These are phyloP conservation scores for Epizoanthus rinbou DNA, from an alignment of 92 coral and sea anemone species.

Conservation along the genomic window DNA sequence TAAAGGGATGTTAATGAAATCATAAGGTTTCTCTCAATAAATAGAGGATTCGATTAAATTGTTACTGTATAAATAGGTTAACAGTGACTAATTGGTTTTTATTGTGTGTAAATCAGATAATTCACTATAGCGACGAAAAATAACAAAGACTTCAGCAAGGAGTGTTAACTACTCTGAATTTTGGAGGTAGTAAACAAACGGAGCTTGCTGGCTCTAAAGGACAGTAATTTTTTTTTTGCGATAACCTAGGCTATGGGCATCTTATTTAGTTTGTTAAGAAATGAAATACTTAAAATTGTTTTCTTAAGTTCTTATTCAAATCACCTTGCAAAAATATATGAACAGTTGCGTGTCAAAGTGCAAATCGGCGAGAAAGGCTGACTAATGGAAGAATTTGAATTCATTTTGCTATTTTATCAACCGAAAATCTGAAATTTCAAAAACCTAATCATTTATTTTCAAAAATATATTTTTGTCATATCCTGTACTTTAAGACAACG, in stretches of 20 bases:
- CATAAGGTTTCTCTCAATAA: slow-evolving; percentile 26
- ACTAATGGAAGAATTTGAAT: neutral
- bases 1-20: slow-evolving; percentile 32
- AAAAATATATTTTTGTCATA: neutral
- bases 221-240: neutral
- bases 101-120: slow-evolving; percentile 75
- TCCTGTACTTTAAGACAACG: neutral
- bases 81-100: slow-evolving; percentile 67
- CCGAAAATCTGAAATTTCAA: neutral
- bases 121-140: slow-evolving; percentile 59
- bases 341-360: slow-evolving; percentile 33
- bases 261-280: neutral
- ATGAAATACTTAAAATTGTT: neutral
- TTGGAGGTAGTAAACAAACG: neutral
- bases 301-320: neutral
- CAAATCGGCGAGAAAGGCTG: slow-evolving; percentile 24
- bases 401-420: neutral
- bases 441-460: neutral
- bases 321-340: slow-evolving; percentile 1
- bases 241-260: neutral
- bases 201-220: neutral
- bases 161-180: slow-evolving; percentile 12
- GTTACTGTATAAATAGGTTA: slow-evolving; percentile 77
- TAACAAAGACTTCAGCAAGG: slow-evolving; percentile 48
- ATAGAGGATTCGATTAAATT: slow-evolving; percentile 49